Evolutionary conservation across 1,140 invertebrate species (phyloP), one percentile per base, ranked within the genome.

Genomic region (Trichonephila clavipes): DNA sequence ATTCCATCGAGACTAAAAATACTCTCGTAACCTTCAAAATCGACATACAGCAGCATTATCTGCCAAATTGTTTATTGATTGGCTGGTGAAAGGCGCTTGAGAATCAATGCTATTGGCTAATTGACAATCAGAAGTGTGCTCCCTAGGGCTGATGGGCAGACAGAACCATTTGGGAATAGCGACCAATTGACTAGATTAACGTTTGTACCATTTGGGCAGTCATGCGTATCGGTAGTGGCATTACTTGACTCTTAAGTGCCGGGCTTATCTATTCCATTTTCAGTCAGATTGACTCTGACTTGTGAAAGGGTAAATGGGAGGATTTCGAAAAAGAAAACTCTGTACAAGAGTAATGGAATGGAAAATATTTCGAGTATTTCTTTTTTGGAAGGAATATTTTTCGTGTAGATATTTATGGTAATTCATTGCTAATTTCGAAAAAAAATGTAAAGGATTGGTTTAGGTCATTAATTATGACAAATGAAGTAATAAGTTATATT

Each of bases 141-240:
- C 88, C 66, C 28, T 44, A 24, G 64, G 40, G 21, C 44, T 61
- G 88, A 89, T 72, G 66, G 88, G n/a, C 86, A 88, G 59, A 66
- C 51, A 21, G 86, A 21, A 72, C 28, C 40, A 51, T 59, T 89
- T 89, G 28, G 88, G 88, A 77, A 77, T 69, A 14, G 18, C 66
- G 59, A 6, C n/a, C 62, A 85, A 89, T 82, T 94, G 66, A 64
- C 94, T 59, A 69, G 92, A 94, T 77, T 92, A 85, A 88, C 72
- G 51, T 62, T 81, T 77, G 82, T 83, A 14, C 82, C 77, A 83
- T 64, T 82, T 83, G 90, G n/a, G 10, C 19, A 40, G 61, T 40
- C 82, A 64, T 44, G 72, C 77, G 90, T 44, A 83, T 44, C 59
- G 18, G 18, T 24, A 40, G 16, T 40, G 34, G 62, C 86, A 14